Evolutionary conservation across 2,113 vertebrate species (phyloP).

Genomic region (Pseudorectes ferrugineus): DNA sequence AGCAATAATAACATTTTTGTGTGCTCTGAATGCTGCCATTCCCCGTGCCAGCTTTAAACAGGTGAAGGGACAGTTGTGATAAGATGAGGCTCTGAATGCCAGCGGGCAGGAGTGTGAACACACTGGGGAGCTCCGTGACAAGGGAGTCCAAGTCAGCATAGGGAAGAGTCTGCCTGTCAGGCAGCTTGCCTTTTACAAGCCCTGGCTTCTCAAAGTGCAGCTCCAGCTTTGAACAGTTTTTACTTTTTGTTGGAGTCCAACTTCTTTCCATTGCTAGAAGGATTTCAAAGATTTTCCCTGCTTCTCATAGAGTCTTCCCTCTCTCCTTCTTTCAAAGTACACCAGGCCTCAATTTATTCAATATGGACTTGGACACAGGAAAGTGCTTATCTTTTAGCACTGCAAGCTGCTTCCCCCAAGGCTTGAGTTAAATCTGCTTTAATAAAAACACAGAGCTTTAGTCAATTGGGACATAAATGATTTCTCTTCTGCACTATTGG

Average conservation of each 20-base stretch:
- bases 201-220: background rate
- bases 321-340: background rate
- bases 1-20: background rate
- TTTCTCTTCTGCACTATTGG: constrained; percentile 19
- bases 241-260: background rate
- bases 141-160: background rate
- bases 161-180: background rate
- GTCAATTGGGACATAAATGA: constrained; percentile 27
- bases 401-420: background rate
- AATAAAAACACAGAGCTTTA: constrained; percentile 43
- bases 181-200: background rate
- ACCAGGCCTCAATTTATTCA: background rate
- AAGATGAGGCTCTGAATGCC: background rate
- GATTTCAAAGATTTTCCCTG: background rate
- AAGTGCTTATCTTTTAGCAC: background rate
- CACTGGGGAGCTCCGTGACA: background rate
- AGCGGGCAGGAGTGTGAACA: background rate
- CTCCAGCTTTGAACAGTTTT: background rate
- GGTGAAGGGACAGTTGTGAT: background rate
- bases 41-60: background rate
- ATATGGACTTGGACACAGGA: background rate
- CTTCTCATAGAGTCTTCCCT: background rate
- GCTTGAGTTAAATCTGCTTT: constrained; percentile 17
- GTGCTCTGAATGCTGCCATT: background rate
- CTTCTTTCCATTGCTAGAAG: background rate